Percentiles rank a stretch among this genome's conserved stretches.
phyloP scores from a whole-genome alignment of 2,113 vertebrate genomes.

The Mormyrus lacerda region DNA sequence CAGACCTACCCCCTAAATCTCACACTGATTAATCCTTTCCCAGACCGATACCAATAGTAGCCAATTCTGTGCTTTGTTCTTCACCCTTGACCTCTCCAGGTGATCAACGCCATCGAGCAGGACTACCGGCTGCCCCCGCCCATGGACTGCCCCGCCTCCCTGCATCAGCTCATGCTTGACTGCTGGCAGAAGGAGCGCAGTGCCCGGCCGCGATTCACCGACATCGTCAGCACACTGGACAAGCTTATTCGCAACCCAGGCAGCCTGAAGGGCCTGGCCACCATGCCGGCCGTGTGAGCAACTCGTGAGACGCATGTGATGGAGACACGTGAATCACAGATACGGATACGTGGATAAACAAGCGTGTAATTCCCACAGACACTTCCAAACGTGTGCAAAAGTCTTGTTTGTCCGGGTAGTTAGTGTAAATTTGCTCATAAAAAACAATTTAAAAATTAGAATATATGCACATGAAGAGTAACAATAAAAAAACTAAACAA shows the following conservation, averaged over 20 bases:
- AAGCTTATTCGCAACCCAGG: constrained; percentile 98
- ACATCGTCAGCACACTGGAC: constrained; percentile 94
- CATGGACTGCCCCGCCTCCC: constrained; percentile 92
- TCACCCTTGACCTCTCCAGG: constrained; percentile 51
- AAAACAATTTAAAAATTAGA: background rate
- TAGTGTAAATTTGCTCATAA: background rate
- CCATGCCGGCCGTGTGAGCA: constrained; percentile 94
- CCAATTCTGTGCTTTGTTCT: background rate
- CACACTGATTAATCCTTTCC: background rate
- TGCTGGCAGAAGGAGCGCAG: constrained; percentile 99
- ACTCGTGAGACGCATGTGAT: background rate
- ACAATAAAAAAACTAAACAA: background rate
- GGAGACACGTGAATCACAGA: background rate
- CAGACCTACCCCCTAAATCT: background rate
- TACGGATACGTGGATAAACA: background rate
- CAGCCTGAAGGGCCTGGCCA: constrained; percentile 93
- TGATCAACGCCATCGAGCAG: constrained; percentile 97
- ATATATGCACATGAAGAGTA: background rate
- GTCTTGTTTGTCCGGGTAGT: background rate
- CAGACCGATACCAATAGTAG: background rate
- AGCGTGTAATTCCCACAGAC: background rate
- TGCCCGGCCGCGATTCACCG: constrained; percentile 85
- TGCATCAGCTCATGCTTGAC: constrained; percentile 96
- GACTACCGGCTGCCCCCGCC: constrained; percentile 94
- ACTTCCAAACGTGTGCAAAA: background rate